Evolutionary conservation across 2,888 invertebrate genomes (phyloP).

Genomic region (Salticus scenicus): DNA sequence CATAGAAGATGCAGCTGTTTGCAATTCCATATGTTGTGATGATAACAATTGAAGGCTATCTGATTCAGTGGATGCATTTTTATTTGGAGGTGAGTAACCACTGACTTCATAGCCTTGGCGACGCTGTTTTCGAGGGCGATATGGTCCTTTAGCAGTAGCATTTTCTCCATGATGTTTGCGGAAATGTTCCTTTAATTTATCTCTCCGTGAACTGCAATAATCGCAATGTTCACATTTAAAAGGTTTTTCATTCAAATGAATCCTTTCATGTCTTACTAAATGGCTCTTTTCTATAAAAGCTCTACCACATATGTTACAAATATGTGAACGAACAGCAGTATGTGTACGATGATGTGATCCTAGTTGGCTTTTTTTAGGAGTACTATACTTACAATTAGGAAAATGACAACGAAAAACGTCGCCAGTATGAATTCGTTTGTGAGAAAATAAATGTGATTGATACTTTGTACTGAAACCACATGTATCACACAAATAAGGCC

Average conservation of each 20-base stretch:
- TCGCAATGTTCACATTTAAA: slow-evolving; percentile 80
- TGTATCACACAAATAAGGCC: slow-evolving; percentile 81
- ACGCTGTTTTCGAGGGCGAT: slow-evolving; percentile 72
- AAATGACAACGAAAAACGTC: slow-evolving; percentile 81
- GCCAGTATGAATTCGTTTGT: slow-evolving; percentile 81
- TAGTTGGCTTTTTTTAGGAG: slow-evolving; percentile 81
- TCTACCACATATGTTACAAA: slow-evolving; percentile 80
- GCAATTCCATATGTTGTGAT: slow-evolving; percentile 54
- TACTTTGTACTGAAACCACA: slow-evolving; percentile 83
- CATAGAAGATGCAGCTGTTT: slow-evolving; percentile 56
- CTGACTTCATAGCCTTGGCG: slow-evolving; percentile 62
- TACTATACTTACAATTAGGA: slow-evolving; percentile 80
- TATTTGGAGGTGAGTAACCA: slow-evolving; percentile 59
- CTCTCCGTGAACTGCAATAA: slow-evolving; percentile 81
- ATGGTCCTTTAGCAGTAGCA: slow-evolving; percentile 72
- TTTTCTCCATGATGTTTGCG: slow-evolving; percentile 77
- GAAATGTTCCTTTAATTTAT: slow-evolving; percentile 81
- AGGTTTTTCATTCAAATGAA: slow-evolving; percentile 81
- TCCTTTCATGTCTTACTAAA: slow-evolving; percentile 81
- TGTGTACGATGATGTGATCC: slow-evolving; percentile 81
- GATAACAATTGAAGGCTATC: slow-evolving; percentile 50
- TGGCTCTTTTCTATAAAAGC: slow-evolving; percentile 83
- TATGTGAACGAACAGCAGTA: slow-evolving; percentile 78
- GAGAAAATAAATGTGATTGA: slow-evolving; percentile 81
- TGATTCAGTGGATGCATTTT: slow-evolving; percentile 28